phyloP scores from a whole-genome alignment of 2,113 vertebrate species.

The Pygathrix nemaeus region DNA sequence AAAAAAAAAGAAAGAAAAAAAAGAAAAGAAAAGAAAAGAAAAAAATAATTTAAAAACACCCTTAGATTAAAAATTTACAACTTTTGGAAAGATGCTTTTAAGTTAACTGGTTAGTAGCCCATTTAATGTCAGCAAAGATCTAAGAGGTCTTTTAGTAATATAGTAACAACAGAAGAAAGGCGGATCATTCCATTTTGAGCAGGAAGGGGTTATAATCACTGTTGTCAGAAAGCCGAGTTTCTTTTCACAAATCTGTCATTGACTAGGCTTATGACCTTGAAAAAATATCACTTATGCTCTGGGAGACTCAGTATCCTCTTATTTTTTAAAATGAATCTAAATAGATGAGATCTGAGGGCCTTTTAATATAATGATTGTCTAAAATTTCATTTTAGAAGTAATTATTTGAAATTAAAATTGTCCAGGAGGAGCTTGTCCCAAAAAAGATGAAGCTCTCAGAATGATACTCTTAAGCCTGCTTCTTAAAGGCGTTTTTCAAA shows the following conservation, averaged over 20 bases:
- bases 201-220: neutral
- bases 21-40: too few species aligned
- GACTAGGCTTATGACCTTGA: neutral
- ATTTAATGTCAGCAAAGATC: neutral
- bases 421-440: neutral
- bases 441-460: neutral
- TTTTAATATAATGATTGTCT: neutral
- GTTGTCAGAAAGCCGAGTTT: neutral
- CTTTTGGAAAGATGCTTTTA: neutral
- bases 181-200: neutral
- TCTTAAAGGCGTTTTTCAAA: conserved; percentile 20
- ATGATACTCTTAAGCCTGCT: neutral
- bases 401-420: neutral
- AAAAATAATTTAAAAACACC: neutral
- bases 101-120: neutral
- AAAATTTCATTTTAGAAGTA: neutral
- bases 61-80: neutral
- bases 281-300: neutral
- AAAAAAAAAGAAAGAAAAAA: too few species aligned
- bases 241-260: neutral
- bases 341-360: neutral
- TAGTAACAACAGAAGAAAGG: neutral
- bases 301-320: neutral
- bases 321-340: neutral
- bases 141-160: neutral